A percentile compares a stretch with the other conserved stretches of the same genome.
Evolutionary conservation across 2,113 vertebrate species (phyloP).

Genomic region (Bos javanicus): DNA sequence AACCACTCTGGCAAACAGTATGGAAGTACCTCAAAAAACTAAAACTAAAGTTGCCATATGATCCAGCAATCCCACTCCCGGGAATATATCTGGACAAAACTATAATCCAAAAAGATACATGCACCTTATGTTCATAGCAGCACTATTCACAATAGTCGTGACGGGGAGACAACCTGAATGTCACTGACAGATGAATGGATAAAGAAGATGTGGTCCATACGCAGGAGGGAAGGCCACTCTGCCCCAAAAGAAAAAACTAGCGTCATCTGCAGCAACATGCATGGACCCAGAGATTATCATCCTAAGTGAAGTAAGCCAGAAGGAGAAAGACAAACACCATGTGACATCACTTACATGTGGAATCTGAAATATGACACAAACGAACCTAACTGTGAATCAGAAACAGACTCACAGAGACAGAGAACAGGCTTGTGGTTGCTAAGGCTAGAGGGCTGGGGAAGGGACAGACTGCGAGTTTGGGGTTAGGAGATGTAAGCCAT

Average conservation of each 20-base stretch:
- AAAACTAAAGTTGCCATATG: not conserved
- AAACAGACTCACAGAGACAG: not conserved
- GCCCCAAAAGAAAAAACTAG: not conserved
- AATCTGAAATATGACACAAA: not conserved
- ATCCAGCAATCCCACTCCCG: not conserved
- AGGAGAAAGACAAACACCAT: not conserved
- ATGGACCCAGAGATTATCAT: not conserved
- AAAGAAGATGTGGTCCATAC: not conserved
- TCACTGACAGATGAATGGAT: not conserved
- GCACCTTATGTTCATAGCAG: not conserved
- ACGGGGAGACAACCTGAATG: not conserved
- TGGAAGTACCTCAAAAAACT: not conserved
- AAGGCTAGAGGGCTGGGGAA: not conserved
- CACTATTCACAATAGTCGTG: not conserved
- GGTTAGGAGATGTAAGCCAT: not conserved
- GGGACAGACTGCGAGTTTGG: not conserved
- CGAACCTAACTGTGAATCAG: not conserved
- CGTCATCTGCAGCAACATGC: not conserved
- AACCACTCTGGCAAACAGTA: not conserved
- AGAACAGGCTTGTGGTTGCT: not conserved
- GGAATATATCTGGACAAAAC: not conserved
- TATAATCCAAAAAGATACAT: not conserved
- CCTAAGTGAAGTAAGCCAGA: not conserved
- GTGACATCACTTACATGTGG: not conserved
- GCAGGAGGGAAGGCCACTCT: not conserved